Percentiles rank a stretch among this genome's conserved stretches.
Evolutionary conservation across 2,113 vertebrate genomes (phyloP).

Genomic region (Poicephalus gulielmi): DNA sequence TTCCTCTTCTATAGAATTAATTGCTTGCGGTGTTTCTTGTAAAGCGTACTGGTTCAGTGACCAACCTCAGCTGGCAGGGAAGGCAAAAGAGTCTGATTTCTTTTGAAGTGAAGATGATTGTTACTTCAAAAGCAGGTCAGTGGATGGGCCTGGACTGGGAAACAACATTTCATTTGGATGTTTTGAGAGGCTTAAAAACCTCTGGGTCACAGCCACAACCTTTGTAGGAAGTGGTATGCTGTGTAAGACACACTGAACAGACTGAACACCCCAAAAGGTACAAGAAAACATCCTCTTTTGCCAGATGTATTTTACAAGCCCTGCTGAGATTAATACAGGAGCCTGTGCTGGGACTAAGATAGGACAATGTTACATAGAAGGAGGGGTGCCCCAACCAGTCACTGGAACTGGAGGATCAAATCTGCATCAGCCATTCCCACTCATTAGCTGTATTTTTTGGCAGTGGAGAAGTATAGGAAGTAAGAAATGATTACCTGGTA

Average conservation of each 20-base stretch:
- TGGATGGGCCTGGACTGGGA: slow-evolving; percentile 32
- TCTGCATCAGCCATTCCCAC: background rate
- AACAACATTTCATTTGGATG: background rate
- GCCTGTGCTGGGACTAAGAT: background rate
- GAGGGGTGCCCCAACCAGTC: background rate
- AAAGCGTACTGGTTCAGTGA: background rate
- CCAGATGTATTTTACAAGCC: background rate
- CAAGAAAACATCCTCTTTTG: background rate
- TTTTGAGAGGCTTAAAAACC: background rate
- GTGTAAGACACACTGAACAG: background rate
- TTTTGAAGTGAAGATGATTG: slow-evolving; percentile 38
- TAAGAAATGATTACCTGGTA: background rate
- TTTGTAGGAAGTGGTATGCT: background rate
- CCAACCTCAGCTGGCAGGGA: slow-evolving; percentile 4
- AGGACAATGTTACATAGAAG: background rate
- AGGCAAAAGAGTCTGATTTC: slow-evolving; percentile 24
- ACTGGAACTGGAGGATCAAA: background rate
- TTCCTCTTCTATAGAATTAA: background rate
- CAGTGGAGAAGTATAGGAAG: background rate
- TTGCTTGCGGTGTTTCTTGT: slow-evolving; percentile 26
- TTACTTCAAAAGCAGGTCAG: slow-evolving; percentile 54
- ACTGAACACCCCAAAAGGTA: background rate
- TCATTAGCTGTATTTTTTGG: background rate
- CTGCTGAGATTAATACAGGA: background rate
- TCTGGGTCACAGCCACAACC: background rate